phyloP scores from a whole-genome alignment of 1,140 invertebrate species.

The Kradibia gibbosae region DNA sequence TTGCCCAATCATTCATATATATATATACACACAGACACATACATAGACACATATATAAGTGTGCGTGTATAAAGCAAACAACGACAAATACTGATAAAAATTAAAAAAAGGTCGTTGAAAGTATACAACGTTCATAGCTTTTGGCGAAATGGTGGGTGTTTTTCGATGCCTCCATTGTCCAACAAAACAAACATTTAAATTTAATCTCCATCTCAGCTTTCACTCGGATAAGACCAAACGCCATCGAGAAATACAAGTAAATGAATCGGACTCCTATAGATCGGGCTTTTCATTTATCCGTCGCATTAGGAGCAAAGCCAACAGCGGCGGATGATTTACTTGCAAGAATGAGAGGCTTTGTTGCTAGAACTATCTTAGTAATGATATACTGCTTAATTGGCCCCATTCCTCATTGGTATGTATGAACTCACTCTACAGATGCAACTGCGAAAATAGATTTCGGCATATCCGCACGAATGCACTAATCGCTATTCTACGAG shows the following conservation, averaged over 20 bases:
- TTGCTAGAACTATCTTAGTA: conserved; percentile 61
- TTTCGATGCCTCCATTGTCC: not conserved
- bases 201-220: not conserved
- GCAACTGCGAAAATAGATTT: conserved; percentile 62
- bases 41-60: no score
- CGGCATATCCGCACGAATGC: not conserved
- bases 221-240: not conserved
- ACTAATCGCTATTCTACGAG: not conserved
- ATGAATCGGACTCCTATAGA: no score
- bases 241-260: not conserved
- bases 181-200: not conserved
- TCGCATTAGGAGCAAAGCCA: conserved; percentile 42
- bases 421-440: conserved; percentile 46
- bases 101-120: no score
- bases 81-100: no score
- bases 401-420: conserved; percentile 65
- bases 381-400: conserved; percentile 71
- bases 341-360: conserved; percentile 62
- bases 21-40: no score
- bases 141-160: no score
- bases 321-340: conserved; percentile 63
- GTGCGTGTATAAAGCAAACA: no score
- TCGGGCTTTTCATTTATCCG: not conserved
- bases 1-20: not conserved
- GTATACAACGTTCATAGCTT: no score